A percentile compares a stretch with the other conserved stretches of the same genome.
Conservation (phyloP, 2,113 vertebrate species). For the Morone chrysops region DNA sequence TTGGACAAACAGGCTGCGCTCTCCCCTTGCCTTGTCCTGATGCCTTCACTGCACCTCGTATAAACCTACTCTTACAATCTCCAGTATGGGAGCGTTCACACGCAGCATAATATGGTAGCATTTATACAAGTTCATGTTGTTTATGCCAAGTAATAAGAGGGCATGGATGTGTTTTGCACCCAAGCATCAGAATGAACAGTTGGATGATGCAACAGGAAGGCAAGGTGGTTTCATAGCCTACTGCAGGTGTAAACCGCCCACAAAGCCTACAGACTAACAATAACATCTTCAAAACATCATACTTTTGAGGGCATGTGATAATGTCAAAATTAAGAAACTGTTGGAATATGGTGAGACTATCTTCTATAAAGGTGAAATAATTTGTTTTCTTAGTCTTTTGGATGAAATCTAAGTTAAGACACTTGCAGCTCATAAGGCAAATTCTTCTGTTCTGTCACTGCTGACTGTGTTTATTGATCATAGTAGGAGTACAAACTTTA, state of each 20-base stretch:
- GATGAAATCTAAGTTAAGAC: too few relatives aligned
- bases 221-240: too few relatives aligned
- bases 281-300: not conserved
- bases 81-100: not conserved
- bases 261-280: not conserved
- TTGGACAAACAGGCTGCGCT: not conserved
- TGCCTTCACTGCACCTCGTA: slow-evolving; percentile 8
- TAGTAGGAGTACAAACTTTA: not conserved
- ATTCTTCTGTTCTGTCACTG: too few relatives aligned
- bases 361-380: too few relatives aligned
- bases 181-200: not conserved
- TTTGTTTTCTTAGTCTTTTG: too few relatives aligned
- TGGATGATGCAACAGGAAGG: not conserved
- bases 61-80: not conserved
- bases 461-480: too few relatives aligned
- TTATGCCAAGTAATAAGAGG: too few relatives aligned
- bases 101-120: not conserved
- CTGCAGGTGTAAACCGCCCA: not conserved
- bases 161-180: not conserved
- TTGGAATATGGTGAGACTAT: too few relatives aligned
- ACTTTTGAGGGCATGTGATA: not conserved
- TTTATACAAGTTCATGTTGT: not conserved
- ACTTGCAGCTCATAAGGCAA: too few relatives aligned
- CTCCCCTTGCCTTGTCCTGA: not conserved
- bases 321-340: not conserved